Evolutionary conservation across 2,113 vertebrate species (phyloP).

Genomic region (Holacanthus passer): DNA sequence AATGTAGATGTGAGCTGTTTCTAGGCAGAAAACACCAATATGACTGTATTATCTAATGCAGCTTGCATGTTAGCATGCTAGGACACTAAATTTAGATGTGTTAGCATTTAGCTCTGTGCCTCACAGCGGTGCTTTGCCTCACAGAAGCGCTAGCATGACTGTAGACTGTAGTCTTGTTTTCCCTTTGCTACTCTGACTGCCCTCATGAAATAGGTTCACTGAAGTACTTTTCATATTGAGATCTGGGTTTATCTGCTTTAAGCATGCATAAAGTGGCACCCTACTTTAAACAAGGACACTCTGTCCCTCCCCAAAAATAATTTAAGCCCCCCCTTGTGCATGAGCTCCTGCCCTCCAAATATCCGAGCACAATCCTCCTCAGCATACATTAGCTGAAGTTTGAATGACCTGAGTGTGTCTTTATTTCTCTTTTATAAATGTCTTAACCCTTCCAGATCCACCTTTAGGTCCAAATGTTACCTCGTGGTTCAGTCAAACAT

Average conservation of each 20-base stretch:
- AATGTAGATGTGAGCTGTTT: background rate
- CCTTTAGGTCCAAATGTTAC: background rate
- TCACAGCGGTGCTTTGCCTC: background rate
- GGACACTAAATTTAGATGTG: background rate
- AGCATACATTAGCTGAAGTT: slow-evolving; percentile 1
- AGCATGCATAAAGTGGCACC: slow-evolving; percentile 46
- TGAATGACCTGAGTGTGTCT: background rate
- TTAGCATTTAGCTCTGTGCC: background rate
- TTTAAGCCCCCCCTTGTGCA: slow-evolving; percentile 30
- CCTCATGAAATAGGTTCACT: slow-evolving; percentile 1
- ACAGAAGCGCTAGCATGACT: background rate
- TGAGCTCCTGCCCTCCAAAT: slow-evolving; percentile 53
- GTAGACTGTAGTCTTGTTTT: background rate
- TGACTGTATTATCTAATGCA: background rate
- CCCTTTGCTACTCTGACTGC: background rate
- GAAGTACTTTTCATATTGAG: slow-evolving; percentile 18
- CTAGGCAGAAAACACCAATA: background rate
- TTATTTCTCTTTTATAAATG: background rate
- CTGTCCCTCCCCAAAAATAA: slow-evolving; percentile 67
- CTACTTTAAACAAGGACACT: slow-evolving; percentile 74
- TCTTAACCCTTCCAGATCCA: background rate
- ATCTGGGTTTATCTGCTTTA: slow-evolving; percentile 54
- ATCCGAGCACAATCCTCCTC: slow-evolving; percentile 30
- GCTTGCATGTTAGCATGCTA: background rate
- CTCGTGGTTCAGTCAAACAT: background rate